Base-by-base conservation (phyloP, 2,888 invertebrate genomes). In the Dasysyrphus tricinctus region DNA sequence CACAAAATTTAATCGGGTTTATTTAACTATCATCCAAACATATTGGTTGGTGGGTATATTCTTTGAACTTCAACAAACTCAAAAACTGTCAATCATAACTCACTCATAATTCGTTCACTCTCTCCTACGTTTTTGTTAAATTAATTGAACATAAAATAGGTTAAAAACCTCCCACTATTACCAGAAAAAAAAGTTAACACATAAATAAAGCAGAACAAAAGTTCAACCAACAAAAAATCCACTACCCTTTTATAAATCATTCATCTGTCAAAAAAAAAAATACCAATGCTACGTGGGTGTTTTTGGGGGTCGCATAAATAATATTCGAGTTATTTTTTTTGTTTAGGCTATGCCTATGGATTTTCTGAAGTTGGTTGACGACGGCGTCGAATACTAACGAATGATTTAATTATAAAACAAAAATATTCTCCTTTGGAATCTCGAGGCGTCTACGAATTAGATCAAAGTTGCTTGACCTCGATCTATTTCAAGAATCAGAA, bases 391-490 rank as follows among this genome's bases (percentile, higher is more conserved):
- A 32, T 32, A 14, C 32, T 34, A 24, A 44, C 44, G 1, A 47
- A 47, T 34, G 47, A 49, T 19, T 49, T 49, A 75, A 63, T 74
- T 61, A 54, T 16, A 16, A 24, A 24, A 56, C 19, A 56, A 61
- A 16, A 42, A 74, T 51, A 42, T 32, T 24, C 44, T 47, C 56
- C 65, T 29, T 51, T 49, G 8, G 12, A 78, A 82, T 73, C 59
- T 69, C 51, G 42, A 54, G 39, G 51, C 54, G 47, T 67, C 47
- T 44, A 69, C 54, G 34, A 80, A 85, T 80, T 85, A 69, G 85
- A 81, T 85, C 80, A 81, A 81, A 85, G 85, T 85, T 85, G 73
- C 73, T 81, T 85, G 81, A 80, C 80, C 85, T 85, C 85, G 81
- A 81, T 85, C 77, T 85, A 81, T 81, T 85, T 85, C 67, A 69